Percentiles rank a stretch among this genome's conserved stretches.
phyloP scores from a whole-genome alignment of 2,888 invertebrate genomes.

The Orchesella flavescens region DNA sequence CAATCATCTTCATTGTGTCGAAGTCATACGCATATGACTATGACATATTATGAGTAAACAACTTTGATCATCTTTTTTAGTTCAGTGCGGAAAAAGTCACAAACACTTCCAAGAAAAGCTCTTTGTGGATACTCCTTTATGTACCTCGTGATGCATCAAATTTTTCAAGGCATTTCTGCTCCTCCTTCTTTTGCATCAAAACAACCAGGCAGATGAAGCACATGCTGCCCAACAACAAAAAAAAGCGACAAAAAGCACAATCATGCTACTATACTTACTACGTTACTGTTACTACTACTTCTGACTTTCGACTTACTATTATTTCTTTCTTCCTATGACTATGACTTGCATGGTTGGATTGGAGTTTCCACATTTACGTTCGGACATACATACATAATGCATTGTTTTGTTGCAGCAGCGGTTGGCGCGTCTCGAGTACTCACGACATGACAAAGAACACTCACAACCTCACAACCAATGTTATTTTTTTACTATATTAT shows the following conservation, averaged over 20 bases:
- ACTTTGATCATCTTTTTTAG: background rate
- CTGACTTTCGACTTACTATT: background rate
- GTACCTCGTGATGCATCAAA: background rate
- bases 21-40: background rate
- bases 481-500: background rate
- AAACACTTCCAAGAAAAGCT: constrained; percentile 5
- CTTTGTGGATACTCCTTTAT: constrained; percentile 18
- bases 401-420: constrained; percentile 26
- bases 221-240: constrained; percentile 4
- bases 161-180: constrained; percentile 33
- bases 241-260: background rate
- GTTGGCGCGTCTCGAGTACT: constrained; percentile 46
- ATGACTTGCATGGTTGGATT: background rate
- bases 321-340: background rate
- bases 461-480: background rate
- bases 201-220: constrained; percentile 16
- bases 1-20: background rate
- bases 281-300: constrained; percentile 11
- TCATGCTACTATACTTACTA: background rate
- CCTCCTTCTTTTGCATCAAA: constrained; percentile 26
- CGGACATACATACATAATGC: constrained; percentile 24
- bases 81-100: background rate
- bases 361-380: constrained; percentile 8
- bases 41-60: constrained; percentile 4
- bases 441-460: constrained; percentile 14